Evolutionary conservation across 2,113 vertebrate genomes (phyloP), one percentile per base, ranked within the genome.

Genomic region (Tragulus kanchil): DNA sequence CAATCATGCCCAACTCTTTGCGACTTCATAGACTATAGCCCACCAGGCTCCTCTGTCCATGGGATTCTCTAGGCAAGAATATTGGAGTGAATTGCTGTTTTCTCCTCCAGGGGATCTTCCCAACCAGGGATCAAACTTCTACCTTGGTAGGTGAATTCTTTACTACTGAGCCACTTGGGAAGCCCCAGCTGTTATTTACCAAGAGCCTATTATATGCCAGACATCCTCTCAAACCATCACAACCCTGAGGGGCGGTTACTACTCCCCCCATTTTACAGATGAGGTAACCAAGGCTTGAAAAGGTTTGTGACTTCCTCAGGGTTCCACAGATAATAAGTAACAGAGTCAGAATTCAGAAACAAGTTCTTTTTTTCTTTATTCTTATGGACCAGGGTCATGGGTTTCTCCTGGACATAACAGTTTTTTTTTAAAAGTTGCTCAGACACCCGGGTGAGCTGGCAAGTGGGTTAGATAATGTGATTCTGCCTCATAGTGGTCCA

Each of bases 401-500:
- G 45, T 71, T 50, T 54, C 78, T 26, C 48, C 52, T n/a, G 36
- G 15, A 52, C 26, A 45, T 67, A 96, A 48, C 79, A 85, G 56
- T 36, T 81, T 62, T 13, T 87, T n/a, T 77, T 61, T 59, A 13
- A 12, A 67, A 62, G 42, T 50, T 52, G 11, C 21, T 28, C 5
- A 19, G 89, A 64, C 21, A 58, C 26, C 75, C 61, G 82, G 48
- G 50, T 0, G 1, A 36, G 88, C 25, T 8, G 5, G 23, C 16
- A 14, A 0, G 31, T 52, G 26, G 23, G 28, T 93, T 95, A 83
- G 71, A 61, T 54, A 94, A 94, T 85, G 92, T 87, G 54, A 83
- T 59, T 59, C 95, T 75, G 95, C 96, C 97, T 97, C 96, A 97
- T 94, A 89, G 95, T 87, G 96, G 96, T 61, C 84, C 87, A 45